Percentiles rank a stretch among this genome's conserved stretches.
Conservation (phyloP, 2,113 vertebrate genomes). For the Crotalus helleri region DNA sequence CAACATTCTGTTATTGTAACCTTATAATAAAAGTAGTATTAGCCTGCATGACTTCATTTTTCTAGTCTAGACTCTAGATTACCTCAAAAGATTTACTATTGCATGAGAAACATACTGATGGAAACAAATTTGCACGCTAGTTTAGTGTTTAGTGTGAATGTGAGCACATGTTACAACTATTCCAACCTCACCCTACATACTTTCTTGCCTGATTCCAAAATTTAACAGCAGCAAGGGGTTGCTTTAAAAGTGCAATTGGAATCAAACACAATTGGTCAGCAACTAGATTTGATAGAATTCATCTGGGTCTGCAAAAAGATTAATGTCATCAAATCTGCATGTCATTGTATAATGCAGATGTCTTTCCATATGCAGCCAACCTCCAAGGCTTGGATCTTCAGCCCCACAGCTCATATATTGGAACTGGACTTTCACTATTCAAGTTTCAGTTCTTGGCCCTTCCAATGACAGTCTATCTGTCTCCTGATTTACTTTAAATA, state of each 20-base stretch:
- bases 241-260: background rate
- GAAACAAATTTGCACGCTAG: background rate
- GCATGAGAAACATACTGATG: slow-evolving; percentile 12
- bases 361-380: background rate
- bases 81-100: background rate
- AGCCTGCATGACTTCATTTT: background rate
- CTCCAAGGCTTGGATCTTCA: background rate
- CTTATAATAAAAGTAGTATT: background rate
- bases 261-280: background rate
- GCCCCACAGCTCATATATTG: background rate
- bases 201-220: background rate
- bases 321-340: background rate
- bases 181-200: background rate
- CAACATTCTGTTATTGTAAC: background rate
- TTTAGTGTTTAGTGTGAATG: background rate
- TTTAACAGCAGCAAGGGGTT: background rate
- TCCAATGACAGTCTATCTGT: background rate
- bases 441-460: background rate
- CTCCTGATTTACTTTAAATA: background rate
- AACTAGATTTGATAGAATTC: background rate
- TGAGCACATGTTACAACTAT: background rate
- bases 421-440: background rate
- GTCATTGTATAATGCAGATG: background rate
- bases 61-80: background rate
- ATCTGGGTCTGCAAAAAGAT: background rate